These are phyloP conservation scores for Pteria penguin DNA, from an alignment of 2,888 invertebrate genomes.

Conservation along the genomic window DNA sequence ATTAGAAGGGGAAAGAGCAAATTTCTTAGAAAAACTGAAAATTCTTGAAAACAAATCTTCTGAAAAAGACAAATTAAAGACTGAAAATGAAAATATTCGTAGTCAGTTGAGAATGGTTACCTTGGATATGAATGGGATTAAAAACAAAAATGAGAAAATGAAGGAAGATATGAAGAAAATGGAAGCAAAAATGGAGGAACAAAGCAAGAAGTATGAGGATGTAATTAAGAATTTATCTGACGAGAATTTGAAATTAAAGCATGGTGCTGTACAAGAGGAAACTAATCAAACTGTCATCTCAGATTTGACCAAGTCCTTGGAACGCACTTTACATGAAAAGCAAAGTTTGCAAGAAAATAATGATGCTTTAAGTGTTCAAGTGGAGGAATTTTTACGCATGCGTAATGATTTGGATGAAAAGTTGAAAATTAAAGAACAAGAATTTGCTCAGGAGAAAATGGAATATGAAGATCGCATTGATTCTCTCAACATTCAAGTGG, in stretches of 20 bases:
- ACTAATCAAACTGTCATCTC: not conserved
- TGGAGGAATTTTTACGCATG: not conserved
- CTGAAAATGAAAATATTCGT: not conserved
- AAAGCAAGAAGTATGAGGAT: not conserved
- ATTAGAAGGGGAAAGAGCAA: not conserved
- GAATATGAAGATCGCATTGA: not conserved
- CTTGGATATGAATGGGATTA: slow-evolving; percentile 8
- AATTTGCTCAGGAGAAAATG: slow-evolving; percentile 1
- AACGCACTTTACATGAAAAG: not conserved
- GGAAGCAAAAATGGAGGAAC: not conserved
- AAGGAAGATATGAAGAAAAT: slow-evolving; percentile 8
- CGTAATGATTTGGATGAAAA: slow-evolving; percentile 3
- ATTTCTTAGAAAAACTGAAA: not conserved
- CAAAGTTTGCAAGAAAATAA: not conserved
- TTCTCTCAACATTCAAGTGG: not conserved
- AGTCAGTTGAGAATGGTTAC: slow-evolving; percentile 15
- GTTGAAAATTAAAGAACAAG: slow-evolving; percentile 12
- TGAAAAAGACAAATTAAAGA: slow-evolving; percentile 1
- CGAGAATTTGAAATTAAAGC: not conserved
- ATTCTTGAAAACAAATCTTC: not conserved
- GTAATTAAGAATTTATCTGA: not conserved
- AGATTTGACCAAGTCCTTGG: not conserved
- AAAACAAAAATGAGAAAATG: slow-evolving; percentile 16
- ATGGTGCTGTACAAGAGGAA: not conserved
- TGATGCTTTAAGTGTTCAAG: not conserved